A percentile compares a stretch with the other conserved stretches of the same genome.
Conservation (phyloP, 2,888 invertebrate species). For the Tricholauxania praeusta region DNA sequence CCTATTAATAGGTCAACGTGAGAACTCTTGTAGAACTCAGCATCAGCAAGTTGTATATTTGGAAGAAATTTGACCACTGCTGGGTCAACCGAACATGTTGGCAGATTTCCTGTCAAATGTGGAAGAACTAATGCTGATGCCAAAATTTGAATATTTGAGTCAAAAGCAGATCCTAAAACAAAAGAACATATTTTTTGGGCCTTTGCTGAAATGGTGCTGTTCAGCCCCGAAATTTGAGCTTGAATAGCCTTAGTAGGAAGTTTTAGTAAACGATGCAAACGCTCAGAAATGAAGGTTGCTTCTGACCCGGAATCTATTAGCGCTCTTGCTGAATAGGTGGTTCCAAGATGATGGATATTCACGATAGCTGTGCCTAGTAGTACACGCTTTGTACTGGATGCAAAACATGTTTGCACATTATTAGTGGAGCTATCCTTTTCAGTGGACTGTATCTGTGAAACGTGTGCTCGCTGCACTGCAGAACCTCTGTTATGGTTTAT, state of each 20-base stretch:
- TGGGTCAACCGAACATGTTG: no score
- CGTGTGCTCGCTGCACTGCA: background rate
- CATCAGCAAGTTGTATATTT: no score
- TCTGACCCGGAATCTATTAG: conserved; percentile 40
- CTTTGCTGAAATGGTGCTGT: conserved; percentile 19
- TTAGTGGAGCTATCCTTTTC: background rate
- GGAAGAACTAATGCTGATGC: no score
- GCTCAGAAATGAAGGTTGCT: conserved; percentile 40
- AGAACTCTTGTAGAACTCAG: no score
- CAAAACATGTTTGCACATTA: conserved; percentile 14
- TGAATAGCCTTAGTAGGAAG: conserved; percentile 18
- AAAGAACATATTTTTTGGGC: conserved; percentile 18
- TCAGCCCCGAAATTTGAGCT: conserved; percentile 28
- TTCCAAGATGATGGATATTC: conserved; percentile 3
- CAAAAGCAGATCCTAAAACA: background rate
- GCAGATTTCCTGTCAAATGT: no score
- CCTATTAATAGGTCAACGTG: no score
- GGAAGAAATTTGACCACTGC: no score
- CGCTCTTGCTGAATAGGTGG: conserved; percentile 31
- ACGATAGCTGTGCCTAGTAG: no score
- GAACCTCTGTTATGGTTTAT: background rate
- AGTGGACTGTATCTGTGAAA: conserved; percentile 19
- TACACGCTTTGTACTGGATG: conserved; percentile 6
- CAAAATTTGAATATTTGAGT: no score
- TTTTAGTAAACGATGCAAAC: conserved; percentile 5